A percentile compares a stretch with the other conserved stretches of the same genome.
These are phyloP conservation scores for Strix occidentalis DNA, from an alignment of 2,797 vertebrate species.

Conservation along the genomic window DNA sequence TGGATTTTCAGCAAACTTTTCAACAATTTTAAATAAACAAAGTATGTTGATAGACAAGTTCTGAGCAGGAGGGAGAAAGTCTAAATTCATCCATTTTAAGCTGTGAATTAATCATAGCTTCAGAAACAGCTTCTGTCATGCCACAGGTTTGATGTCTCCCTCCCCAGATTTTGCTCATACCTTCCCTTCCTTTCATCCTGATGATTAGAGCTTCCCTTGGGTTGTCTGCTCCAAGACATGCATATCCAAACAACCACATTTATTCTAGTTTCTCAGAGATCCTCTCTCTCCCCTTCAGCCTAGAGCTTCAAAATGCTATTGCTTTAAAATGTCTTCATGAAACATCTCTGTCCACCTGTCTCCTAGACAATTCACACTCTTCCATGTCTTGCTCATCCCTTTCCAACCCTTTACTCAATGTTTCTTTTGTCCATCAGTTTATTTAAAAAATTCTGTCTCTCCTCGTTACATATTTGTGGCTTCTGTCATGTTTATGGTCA, in stretches of 20 bases:
- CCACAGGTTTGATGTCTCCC: conserved; percentile 14
- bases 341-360: background rate
- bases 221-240: conserved; percentile 16
- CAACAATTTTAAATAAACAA: background rate
- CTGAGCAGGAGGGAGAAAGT: background rate
- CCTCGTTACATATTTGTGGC: fast-evolving
- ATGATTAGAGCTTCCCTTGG: conserved; percentile 11
- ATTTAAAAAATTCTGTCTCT: background rate
- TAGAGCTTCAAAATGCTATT: background rate
- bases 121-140: conserved; percentile 6
- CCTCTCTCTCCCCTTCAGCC: background rate
- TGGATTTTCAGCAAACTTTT: background rate
- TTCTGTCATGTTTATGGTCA: background rate
- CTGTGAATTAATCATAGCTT: conserved; percentile 27
- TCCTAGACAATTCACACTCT: background rate
- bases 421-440: background rate
- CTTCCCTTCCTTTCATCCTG: conserved; percentile 28
- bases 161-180: conserved; percentile 1
- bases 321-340: background rate
- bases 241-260: background rate
- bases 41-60: background rate
- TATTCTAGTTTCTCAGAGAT: background rate
- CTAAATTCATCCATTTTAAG: background rate
- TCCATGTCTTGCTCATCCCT: background rate
- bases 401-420: background rate